Evolutionary conservation across 2,888 invertebrate genomes (phyloP).

Genomic region (Strigamia transsilvanica): DNA sequence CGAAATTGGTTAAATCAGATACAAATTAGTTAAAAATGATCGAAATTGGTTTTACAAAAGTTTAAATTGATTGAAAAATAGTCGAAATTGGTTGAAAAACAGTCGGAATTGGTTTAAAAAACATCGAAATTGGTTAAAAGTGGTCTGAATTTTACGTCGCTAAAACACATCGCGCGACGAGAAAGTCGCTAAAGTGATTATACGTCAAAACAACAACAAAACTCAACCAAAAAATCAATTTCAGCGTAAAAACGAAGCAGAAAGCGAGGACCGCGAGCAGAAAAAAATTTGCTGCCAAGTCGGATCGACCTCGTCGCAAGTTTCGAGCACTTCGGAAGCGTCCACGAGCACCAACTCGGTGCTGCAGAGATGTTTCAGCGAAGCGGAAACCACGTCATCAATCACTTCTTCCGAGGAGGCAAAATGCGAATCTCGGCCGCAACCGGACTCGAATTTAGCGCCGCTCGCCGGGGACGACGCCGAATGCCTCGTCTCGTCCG

Average conservation of each 20-base stretch:
- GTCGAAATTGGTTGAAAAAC: too few relatives aligned
- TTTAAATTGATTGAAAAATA: too few relatives aligned
- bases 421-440: background rate
- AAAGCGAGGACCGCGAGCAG: background rate
- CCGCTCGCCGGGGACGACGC: background rate
- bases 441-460: background rate
- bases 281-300: conserved; percentile 5
- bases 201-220: too few relatives aligned
- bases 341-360: background rate
- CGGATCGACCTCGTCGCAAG: background rate
- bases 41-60: too few relatives aligned
- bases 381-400: conserved; percentile 12
- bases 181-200: too few relatives aligned
- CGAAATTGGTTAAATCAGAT: too few relatives aligned
- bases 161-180: too few relatives aligned
- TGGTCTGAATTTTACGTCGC: too few relatives aligned
- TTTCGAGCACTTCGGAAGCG: conserved; percentile 2
- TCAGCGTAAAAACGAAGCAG: conserved; percentile 4
- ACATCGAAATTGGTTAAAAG: too few relatives aligned
- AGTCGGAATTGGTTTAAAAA: too few relatives aligned
- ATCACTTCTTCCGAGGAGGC: conserved; percentile 1
- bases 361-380: background rate
- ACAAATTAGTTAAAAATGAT: too few relatives aligned
- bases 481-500: background rate
- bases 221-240: background rate